Conservation (phyloP, 2,113 vertebrate genomes). For the Ahaetulla prasina region DNA sequence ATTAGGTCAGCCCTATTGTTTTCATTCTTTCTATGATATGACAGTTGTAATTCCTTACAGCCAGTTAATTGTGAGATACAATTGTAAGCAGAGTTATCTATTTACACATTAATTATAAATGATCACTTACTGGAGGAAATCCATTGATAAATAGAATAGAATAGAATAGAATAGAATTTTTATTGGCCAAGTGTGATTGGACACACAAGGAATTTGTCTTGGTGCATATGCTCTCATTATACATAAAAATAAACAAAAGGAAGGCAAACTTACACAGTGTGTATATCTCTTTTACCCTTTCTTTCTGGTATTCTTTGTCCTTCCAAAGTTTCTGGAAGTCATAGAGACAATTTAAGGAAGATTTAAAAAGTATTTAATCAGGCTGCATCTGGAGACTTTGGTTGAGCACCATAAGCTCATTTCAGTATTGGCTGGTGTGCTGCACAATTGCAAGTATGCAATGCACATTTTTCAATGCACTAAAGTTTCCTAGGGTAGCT, state of each 20-base stretch:
- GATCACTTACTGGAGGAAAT: not conserved
- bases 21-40: constrained; percentile 48
- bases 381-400: not conserved
- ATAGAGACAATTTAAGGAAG: not conserved
- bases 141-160: too few species aligned
- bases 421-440: not conserved
- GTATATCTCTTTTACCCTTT: not conserved
- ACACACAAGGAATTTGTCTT: too few species aligned
- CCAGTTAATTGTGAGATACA: not conserved
- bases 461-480: not conserved
- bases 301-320: not conserved
- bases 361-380: not conserved
- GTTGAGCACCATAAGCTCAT: not conserved
- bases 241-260: too few species aligned
- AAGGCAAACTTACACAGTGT: not conserved
- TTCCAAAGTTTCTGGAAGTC: not conserved
- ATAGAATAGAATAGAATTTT: too few species aligned
- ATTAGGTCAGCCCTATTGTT: constrained; percentile 65
- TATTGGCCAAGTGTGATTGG: too few species aligned
- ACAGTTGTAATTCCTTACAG: constrained; percentile 23
- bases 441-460: not conserved
- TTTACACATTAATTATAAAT: not conserved
- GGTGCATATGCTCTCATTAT: too few species aligned
- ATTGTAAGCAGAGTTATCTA: not conserved
- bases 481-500: not conserved